phyloP scores from a whole-genome alignment of 2,888 invertebrate genomes.

The Shargacucullia verbasci region DNA sequence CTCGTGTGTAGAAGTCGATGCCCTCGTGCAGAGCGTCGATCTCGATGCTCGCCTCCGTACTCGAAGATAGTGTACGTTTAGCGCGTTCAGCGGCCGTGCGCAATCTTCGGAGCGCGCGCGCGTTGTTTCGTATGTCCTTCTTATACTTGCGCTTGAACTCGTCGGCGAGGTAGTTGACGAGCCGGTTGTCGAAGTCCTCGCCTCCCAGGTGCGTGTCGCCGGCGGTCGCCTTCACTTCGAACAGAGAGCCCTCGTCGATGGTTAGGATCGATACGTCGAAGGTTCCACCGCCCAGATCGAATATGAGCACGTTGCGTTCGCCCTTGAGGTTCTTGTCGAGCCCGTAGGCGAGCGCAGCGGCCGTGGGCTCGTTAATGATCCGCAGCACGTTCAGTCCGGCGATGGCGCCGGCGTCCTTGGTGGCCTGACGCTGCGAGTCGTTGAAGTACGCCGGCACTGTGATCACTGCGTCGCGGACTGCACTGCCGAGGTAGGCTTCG shows the following conservation, averaged over 20 bases:
- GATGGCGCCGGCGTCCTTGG: slow-evolving; percentile 94
- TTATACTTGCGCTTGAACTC: slow-evolving; percentile 92
- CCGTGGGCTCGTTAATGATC: slow-evolving; percentile 95
- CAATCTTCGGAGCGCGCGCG: slow-evolving; percentile 91
- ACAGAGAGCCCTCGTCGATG: slow-evolving; percentile 93
- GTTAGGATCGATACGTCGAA: slow-evolving; percentile 95
- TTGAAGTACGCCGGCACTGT: slow-evolving; percentile 95
- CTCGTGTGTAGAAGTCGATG: slow-evolving; percentile 91
- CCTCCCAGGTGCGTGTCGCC: slow-evolving; percentile 96
- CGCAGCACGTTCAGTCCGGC: slow-evolving; percentile 94
- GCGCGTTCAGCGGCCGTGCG: slow-evolving; percentile 94
- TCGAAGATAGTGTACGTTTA: slow-evolving; percentile 93
- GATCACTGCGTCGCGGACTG: slow-evolving; percentile 92
- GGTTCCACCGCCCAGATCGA: slow-evolving; percentile 91
- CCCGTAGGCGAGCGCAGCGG: slow-evolving; percentile 93
- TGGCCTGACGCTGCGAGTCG: slow-evolving; percentile 93
- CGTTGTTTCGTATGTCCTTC: slow-evolving; percentile 91
- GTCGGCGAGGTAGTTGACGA: slow-evolving; percentile 91
- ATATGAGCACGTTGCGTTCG: slow-evolving; percentile 90
- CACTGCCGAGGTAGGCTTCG: slow-evolving; percentile 91
- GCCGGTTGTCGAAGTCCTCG: slow-evolving; percentile 91
- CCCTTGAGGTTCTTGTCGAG: slow-evolving; percentile 91
- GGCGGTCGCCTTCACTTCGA: slow-evolving; percentile 94
- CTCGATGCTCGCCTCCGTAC: slow-evolving; percentile 93
- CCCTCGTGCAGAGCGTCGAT: slow-evolving; percentile 93